Evolutionary conservation across 2,797 vertebrate genomes (phyloP), one percentile per base, ranked within the genome.

Genomic region (Etheostoma perlongum): DNA sequence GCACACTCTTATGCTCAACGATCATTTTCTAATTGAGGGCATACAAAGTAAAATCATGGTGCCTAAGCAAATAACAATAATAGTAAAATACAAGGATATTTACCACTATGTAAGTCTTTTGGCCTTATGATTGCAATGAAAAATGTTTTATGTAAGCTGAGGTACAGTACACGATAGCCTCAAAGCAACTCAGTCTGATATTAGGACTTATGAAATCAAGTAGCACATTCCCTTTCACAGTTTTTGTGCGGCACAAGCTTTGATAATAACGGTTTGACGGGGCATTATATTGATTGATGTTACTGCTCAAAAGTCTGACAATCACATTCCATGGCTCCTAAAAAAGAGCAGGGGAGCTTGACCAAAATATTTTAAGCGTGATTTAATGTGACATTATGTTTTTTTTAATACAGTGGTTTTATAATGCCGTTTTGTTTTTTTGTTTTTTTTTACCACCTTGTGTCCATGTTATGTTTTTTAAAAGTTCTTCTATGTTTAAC

Each of bases 311-410:
- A 86, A 86, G 70, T 88, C 84, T 81, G 92, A 93, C 93, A 94
- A 94, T 94, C 92, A 94, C 91, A 94, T 93, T 93, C 91, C 92
- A 88, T n/a, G 58, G 82, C 85, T 91, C 89, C 91, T 90, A 62
- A 89, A 86, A 40, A 85, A 79, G 85, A 90, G 83, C 87, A 85
- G 88, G 78, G 87, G 88, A 85, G 90, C 89, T 84, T 30, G 92
- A 93, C 93, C 92, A 93, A 93, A 92, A 88, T 74, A 57, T 84
- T 82, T 83, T 76, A 47, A 81, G 74, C 72, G 83, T 92, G 84
- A 91, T 91, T 89, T 85, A 91, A 88, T 91, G 89, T 91, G 88
- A 92, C 85, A 67, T 93, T 88, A 59, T 89, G 49, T 88, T 76
- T 85, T 62, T 88, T 92, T 88, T 87, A 87, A 89, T 89, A 84